Evolutionary conservation across 1,140 invertebrate species (phyloP), one percentile per base, ranked within the genome.

Genomic region (Diabrotica virgifera): DNA sequence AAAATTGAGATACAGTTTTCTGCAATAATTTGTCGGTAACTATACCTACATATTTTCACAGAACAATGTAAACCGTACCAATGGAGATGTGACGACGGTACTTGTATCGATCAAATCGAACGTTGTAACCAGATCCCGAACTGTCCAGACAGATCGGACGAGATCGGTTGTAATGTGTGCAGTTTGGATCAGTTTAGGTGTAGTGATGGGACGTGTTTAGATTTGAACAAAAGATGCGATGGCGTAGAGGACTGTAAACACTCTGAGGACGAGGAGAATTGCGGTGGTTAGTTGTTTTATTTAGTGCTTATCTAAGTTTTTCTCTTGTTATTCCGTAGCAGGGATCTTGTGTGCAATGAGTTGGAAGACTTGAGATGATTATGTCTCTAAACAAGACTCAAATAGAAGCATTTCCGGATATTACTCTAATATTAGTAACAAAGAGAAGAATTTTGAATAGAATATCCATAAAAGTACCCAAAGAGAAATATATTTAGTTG

Each of bases 101-200:
- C 81, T 8, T 87, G 86, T 75, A 83, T 87, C 66, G 78, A 78
- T 50, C 76, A 80, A 61, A 74, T 76, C n/a, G 79, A 80, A 61
- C 80, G 82, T 69, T 88, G 86, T 74, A 82, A 88, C 71, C 70
- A 71, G 7, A 79, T 52, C 55, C 10, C 13, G 14, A 69, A 94
- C 71, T 93, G 91, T 74, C 78, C 78, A n/a, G 90, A 92, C 74
- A 83, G 79, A 65, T 88, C 87, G 52, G 91, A 93, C 69, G 85
- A 87, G 77, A 72, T 77, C 54, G 80, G 84, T 70, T 87, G 83
- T 66, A 58, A 60, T 10, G 53, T 77, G 5, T 84, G 83, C 69
- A 77, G 64, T 60, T 72, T 70, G 10, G 82, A 84, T 63, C 77
- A 83, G 64, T 82, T 77, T 72, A 75, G 83, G 65, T 86, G 90